phyloP scores from a whole-genome alignment of 2,888 invertebrate genomes.

The Sinodicranocentrus sp. region DNA sequence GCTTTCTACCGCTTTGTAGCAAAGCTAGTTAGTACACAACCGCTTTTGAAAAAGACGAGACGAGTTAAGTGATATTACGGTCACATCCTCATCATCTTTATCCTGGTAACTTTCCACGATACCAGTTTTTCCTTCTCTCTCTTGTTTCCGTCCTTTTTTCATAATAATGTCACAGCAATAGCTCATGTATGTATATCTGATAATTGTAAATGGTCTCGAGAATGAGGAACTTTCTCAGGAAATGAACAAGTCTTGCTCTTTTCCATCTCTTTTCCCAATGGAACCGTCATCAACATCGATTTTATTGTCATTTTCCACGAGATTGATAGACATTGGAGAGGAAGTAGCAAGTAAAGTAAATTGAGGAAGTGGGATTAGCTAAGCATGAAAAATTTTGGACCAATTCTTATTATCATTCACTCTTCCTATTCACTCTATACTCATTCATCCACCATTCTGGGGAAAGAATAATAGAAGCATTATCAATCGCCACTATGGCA shows the following conservation, averaged over 20 bases:
- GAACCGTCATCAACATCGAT: slow-evolving; percentile 30
- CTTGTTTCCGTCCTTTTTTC: too few species aligned
- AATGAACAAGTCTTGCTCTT: slow-evolving; percentile 23
- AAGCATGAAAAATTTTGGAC: slow-evolving; percentile 49
- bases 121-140: not conserved
- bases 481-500: slow-evolving; percentile 17
- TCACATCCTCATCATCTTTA: too few species aligned
- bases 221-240: slow-evolving; percentile 10
- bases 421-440: slow-evolving; percentile 28
- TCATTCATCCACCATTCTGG: slow-evolving; percentile 43
- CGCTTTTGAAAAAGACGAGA: too few species aligned
- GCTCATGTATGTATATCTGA: too few species aligned
- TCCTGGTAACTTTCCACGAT: too few species aligned
- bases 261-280: slow-evolving; percentile 17
- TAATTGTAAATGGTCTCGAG: not conserved
- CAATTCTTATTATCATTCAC: slow-evolving; percentile 30
- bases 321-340: slow-evolving; percentile 53
- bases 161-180: too few species aligned
- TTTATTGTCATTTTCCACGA: slow-evolving; percentile 51
- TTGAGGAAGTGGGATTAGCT: slow-evolving; percentile 39
- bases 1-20: too few species aligned
- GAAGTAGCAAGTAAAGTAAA: slow-evolving; percentile 23
- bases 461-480: slow-evolving; percentile 37
- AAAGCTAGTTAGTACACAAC: too few species aligned
- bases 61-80: too few species aligned